Percentiles rank a stretch among this genome's conserved stretches.
Conservation (phyloP, 2,888 invertebrate genomes). For the Erebia aethiops region DNA sequence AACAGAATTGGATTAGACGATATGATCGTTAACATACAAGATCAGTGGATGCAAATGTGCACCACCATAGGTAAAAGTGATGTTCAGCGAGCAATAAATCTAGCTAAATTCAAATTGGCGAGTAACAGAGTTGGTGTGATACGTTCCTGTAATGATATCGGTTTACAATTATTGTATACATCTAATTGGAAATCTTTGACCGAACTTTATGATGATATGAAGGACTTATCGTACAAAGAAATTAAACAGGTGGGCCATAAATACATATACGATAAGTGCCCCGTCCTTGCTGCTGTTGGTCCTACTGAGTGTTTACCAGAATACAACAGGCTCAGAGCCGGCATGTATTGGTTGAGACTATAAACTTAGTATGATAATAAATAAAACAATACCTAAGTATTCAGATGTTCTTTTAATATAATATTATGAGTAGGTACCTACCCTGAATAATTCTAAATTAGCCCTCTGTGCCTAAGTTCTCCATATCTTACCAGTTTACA, state of each 20-base stretch:
- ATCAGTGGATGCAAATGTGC: conserved; percentile 68
- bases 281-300: conserved; percentile 69
- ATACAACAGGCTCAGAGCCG: conserved; percentile 60
- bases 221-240: conserved; percentile 27
- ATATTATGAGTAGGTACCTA: too few species aligned
- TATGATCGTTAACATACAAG: conserved; percentile 61
- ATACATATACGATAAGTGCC: conserved; percentile 70
- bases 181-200: conserved; percentile 49
- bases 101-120: conserved; percentile 56
- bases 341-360: conserved; percentile 66
- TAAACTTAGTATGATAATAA: conserved; percentile 38
- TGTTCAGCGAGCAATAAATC: conserved; percentile 57
- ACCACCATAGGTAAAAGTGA: conserved; percentile 52
- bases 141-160: conserved; percentile 63
- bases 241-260: conserved; percentile 48
- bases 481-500: too few species aligned
- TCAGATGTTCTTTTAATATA: too few species aligned
- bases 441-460: too few species aligned
- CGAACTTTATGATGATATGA: conserved; percentile 35
- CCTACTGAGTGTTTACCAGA: conserved; percentile 70
- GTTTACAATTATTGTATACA: conserved; percentile 58
- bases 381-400: too few species aligned
- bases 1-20: conserved; percentile 58
- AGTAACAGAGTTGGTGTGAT: conserved; percentile 51
- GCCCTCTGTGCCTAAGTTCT: too few species aligned